Evolutionary conservation across 2,113 vertebrate species (phyloP).

Genomic region (Serilophus lunatus): DNA sequence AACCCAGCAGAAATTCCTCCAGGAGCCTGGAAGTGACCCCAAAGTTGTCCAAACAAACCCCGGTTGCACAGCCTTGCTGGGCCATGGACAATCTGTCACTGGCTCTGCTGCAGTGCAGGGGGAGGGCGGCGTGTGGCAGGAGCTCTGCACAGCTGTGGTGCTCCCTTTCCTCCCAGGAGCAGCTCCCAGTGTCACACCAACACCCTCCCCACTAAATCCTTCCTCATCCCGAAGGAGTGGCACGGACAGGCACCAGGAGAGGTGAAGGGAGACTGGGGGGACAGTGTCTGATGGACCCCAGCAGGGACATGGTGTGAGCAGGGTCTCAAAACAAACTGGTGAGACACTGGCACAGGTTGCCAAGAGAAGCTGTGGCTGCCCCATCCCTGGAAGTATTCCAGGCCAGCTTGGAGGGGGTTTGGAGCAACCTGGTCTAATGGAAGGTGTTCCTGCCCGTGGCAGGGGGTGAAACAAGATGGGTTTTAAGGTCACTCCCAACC

Average conservation of each 20-base stretch:
- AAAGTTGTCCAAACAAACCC: constrained; percentile 30
- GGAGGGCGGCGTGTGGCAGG: neutral
- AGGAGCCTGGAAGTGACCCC: neutral
- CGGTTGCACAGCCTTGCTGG: neutral
- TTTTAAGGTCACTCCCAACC: neutral
- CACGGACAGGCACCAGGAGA: fast-evolving
- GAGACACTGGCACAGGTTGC: neutral
- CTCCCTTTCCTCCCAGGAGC: neutral
- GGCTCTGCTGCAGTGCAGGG: neutral
- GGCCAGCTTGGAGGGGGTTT: neutral
- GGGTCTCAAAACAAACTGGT: neutral
- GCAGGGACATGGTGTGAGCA: fast-evolving
- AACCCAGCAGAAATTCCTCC: neutral
- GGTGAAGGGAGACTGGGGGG: neutral
- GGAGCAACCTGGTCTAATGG: neutral
- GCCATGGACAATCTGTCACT: neutral
- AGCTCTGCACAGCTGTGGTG: neutral
- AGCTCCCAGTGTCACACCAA: fast-evolving
- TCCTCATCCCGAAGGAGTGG: neutral
- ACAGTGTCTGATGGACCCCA: neutral
- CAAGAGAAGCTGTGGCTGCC: neutral
- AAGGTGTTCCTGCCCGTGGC: neutral
- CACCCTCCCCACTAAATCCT: neutral
- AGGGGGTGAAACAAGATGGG: neutral
- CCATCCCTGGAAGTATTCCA: neutral